Conservation (phyloP, 2,113 vertebrate genomes). For the Acrocephalus arundinaceus region DNA sequence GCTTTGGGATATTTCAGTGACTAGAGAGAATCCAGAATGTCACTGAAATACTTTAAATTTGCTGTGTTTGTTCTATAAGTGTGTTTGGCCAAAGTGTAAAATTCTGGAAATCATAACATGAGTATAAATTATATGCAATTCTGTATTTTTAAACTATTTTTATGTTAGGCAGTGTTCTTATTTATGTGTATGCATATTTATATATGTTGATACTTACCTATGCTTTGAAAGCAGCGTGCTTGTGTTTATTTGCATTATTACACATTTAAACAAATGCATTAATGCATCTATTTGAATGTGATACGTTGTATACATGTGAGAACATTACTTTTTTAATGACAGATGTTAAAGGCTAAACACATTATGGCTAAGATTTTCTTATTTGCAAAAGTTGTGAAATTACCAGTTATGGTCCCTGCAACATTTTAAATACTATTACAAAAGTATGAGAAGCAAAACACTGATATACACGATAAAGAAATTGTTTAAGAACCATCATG, state of each 20-base stretch:
- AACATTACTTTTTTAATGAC: slow-evolving; percentile 52
- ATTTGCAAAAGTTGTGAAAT: slow-evolving; percentile 62
- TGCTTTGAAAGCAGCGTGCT: slow-evolving; percentile 65
- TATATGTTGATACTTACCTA: slow-evolving; percentile 52
- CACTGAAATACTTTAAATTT: neutral
- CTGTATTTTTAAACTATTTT: slow-evolving; percentile 31
- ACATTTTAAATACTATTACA: neutral
- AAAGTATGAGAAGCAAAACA: neutral
- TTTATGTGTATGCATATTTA: slow-evolving; percentile 55
- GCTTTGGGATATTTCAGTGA: neutral
- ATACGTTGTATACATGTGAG: slow-evolving; percentile 24
- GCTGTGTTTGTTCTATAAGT: neutral
- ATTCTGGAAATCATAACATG: slow-evolving; percentile 24
- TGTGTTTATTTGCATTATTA: slow-evolving; percentile 71
- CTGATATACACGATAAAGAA: neutral
- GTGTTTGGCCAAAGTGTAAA: slow-evolving; percentile 28
- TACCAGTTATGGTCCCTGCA: neutral
- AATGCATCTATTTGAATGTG: slow-evolving; percentile 75
- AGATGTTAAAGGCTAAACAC: neutral
- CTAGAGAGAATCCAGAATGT: neutral
- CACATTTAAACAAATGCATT: slow-evolving; percentile 76
- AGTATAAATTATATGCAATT: slow-evolving; percentile 25
- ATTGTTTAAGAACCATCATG: neutral
- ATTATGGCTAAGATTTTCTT: slow-evolving; percentile 62
- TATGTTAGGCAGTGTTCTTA: slow-evolving; percentile 19